Conservation (phyloP, 2,797 vertebrate species). For the Propithecus deckenii region DNA sequence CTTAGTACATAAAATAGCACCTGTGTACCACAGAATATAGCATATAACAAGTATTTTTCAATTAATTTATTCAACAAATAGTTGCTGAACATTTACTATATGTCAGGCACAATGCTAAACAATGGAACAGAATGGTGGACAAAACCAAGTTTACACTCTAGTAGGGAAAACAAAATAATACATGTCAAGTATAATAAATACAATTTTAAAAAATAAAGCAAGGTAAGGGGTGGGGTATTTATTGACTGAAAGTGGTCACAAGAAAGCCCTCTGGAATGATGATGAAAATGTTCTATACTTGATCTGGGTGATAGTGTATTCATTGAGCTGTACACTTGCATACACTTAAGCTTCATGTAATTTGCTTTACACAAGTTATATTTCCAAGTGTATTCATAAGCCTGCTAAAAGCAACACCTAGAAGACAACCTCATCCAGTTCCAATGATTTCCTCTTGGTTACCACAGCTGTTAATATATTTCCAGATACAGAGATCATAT, state of each 20-base stretch:
- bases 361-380: neutral
- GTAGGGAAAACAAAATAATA: slow-evolving; percentile 21
- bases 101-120: neutral
- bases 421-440: neutral
- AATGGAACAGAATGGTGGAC: neutral
- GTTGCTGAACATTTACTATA: neutral
- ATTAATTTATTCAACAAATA: slow-evolving; percentile 26
- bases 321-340: neutral
- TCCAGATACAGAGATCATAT: neutral
- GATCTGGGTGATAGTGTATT: neutral
- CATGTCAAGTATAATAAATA: neutral
- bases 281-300: slow-evolving; percentile 22
- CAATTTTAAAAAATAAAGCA: slow-evolving; percentile 24
- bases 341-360: neutral
- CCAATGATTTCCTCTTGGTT: slow-evolving; percentile 23
- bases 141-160: neutral
- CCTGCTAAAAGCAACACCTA: slow-evolving; percentile 15
- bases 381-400: neutral
- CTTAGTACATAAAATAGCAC: neutral
- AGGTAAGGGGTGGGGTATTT: neutral
- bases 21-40: neutral
- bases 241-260: neutral
- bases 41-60: slow-evolving; percentile 29
- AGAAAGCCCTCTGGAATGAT: neutral
- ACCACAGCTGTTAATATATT: slow-evolving; percentile 1